phyloP scores from a whole-genome alignment of 2,888 invertebrate genomes.

The Hirtodrosophila histrioides region DNA sequence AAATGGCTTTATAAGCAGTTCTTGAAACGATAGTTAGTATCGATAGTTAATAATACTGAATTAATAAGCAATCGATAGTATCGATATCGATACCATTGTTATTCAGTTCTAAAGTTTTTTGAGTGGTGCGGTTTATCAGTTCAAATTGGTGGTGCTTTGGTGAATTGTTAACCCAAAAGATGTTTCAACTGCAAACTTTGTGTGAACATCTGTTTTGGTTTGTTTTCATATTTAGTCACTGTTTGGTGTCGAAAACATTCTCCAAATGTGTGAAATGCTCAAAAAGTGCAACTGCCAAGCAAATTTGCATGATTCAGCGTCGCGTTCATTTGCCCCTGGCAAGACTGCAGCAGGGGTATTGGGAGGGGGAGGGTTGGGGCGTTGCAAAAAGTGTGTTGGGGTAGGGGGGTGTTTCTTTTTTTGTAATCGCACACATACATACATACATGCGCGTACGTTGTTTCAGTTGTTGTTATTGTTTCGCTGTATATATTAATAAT shows the following conservation, averaged over 20 bases:
- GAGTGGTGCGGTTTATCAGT: too few species aligned
- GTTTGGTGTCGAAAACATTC: slow-evolving; percentile 25
- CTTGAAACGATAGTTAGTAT: too few species aligned
- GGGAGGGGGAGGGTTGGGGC: not conserved
- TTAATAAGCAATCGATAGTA: too few species aligned
- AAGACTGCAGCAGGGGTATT: not conserved
- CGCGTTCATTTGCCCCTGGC: slow-evolving; percentile 31
- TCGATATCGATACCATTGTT: too few species aligned
- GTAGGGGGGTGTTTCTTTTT: slow-evolving; percentile 7
- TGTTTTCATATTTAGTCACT: slow-evolving; percentile 9
- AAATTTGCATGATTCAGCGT: slow-evolving; percentile 38
- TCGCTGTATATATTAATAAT: slow-evolving; percentile 44
- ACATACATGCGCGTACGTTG: slow-evolving; percentile 1
- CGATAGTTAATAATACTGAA: too few species aligned
- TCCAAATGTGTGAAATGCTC: slow-evolving; percentile 17
- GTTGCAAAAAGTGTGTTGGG: not conserved
- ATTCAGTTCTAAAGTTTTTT: too few species aligned
- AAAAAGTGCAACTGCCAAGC: slow-evolving; percentile 16
- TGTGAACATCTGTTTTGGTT: slow-evolving; percentile 23
- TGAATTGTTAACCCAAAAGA: too few species aligned
- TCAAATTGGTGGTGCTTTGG: too few species aligned
- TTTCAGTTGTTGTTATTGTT: slow-evolving; percentile 20
- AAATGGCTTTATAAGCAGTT: too few species aligned
- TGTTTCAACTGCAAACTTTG: too few species aligned
- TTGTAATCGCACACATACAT: slow-evolving; percentile 6